Evolutionary conservation across 2,797 vertebrate species (phyloP).

Genomic region (Poecilia gillii): DNA sequence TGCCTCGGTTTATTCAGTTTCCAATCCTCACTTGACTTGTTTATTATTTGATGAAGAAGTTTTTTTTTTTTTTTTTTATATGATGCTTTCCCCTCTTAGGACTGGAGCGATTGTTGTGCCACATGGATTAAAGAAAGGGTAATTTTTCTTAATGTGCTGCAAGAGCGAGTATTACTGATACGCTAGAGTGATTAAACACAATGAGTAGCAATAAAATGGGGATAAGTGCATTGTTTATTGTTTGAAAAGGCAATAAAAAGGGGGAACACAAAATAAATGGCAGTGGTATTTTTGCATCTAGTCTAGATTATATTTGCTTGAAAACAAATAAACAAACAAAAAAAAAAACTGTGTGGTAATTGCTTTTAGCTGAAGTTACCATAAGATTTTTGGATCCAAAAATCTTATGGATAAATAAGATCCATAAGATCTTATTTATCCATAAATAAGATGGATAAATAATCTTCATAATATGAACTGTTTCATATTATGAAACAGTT

Average conservation of each 20-base stretch:
- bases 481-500: neutral
- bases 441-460: too few species aligned
- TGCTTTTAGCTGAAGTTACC: neutral
- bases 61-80: neutral
- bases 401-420: too few species aligned
- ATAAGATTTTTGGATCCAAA: neutral
- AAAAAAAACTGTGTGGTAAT: neutral
- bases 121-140: constrained; percentile 23
- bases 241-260: constrained; percentile 16
- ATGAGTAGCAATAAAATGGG: constrained; percentile 49
- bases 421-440: too few species aligned
- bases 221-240: constrained; percentile 39
- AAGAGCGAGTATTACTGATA: constrained; percentile 28
- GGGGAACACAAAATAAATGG: neutral
- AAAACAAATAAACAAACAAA: neutral
- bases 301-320: neutral
- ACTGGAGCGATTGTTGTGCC: constrained; percentile 28
- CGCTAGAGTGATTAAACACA: constrained; percentile 50
- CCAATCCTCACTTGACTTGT: constrained; percentile 26
- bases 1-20: constrained; percentile 15
- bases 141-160: constrained; percentile 27
- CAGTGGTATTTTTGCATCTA: neutral
- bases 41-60: constrained; percentile 41
- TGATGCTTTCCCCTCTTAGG: constrained; percentile 23
- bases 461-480: too few species aligned